Evolutionary conservation across 2,113 vertebrate genomes (phyloP).

Genomic region (Halichoerus grypus): DNA sequence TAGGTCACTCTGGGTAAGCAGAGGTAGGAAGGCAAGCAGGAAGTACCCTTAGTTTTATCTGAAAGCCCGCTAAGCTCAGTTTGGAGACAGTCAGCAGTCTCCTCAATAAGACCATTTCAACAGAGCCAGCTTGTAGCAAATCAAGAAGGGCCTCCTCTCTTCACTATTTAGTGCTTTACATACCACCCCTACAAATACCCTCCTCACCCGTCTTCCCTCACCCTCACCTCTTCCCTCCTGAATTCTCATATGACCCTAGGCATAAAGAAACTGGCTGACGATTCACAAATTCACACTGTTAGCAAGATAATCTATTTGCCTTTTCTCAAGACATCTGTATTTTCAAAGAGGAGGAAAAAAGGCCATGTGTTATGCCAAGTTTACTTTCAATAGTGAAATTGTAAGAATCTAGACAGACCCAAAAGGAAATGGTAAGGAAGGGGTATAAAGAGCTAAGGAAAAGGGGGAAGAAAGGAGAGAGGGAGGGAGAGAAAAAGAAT

Average conservation of each 20-base stretch:
- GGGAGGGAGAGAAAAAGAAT: not conserved
- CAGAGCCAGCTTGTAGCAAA: not conserved
- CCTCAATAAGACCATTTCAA: not conserved
- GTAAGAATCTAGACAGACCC: not conserved
- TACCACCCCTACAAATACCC: not conserved
- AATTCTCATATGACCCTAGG: not conserved
- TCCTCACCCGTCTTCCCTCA: not conserved
- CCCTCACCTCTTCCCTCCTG: not conserved
- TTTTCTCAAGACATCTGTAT: not conserved
- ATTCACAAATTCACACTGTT: not conserved
- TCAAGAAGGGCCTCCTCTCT: not conserved
- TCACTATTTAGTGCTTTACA: not conserved
- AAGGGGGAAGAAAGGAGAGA: rapidly evolving
- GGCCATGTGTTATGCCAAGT: not conserved
- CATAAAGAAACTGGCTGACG: conserved; percentile 5
- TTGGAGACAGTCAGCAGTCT: not conserved
- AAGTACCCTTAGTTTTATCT: not conserved
- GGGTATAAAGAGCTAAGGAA: not conserved
- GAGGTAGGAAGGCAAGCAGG: not conserved
- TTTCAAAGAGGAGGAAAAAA: not conserved
- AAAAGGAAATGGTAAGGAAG: not conserved
- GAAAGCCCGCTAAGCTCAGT: not conserved
- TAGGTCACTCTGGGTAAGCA: not conserved
- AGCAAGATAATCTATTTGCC: not conserved
- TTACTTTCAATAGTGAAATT: conserved; percentile 26